phyloP scores from a whole-genome alignment of 2,888 invertebrate genomes.

The Lucinisca nassula region DNA sequence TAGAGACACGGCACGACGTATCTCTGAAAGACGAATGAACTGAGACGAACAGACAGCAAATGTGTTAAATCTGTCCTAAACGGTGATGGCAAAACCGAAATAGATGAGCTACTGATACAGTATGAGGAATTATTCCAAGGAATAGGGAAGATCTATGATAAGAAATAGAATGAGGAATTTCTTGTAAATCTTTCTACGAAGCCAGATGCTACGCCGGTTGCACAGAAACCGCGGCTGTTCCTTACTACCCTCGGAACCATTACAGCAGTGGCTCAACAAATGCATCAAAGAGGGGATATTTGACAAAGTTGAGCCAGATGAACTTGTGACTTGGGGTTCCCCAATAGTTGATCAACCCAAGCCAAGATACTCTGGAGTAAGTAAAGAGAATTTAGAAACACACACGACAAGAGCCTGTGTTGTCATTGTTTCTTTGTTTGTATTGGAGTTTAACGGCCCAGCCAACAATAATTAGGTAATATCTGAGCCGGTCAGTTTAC shows the following conservation, averaged over 20 bases:
- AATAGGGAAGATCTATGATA: not conserved
- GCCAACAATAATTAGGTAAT: too few species aligned
- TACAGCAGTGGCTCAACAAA: too few species aligned
- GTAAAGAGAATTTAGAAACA: not conserved
- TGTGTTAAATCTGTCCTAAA: not conserved
- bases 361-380: not conserved
- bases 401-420: too few species aligned
- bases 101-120: not conserved
- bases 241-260: conserved; percentile 21
- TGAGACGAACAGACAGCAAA: not conserved
- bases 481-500: too few species aligned
- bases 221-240: too few species aligned
- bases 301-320: conserved; percentile 10
- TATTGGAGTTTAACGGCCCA: too few species aligned
- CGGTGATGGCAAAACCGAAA: not conserved
- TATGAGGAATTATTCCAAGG: not conserved
- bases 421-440: too few species aligned
- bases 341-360: conserved; percentile 33
- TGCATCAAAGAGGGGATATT: conserved; percentile 6
- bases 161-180: conserved; percentile 8
- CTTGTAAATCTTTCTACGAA: conserved; percentile 24
- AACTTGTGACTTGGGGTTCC: too few species aligned
- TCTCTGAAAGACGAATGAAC: too few species aligned
- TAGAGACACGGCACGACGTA: too few species aligned
- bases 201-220: conserved; percentile 12